Base-by-base conservation (phyloP, 1,140 invertebrate genomes). In the Hesperophylax magnus region DNA sequence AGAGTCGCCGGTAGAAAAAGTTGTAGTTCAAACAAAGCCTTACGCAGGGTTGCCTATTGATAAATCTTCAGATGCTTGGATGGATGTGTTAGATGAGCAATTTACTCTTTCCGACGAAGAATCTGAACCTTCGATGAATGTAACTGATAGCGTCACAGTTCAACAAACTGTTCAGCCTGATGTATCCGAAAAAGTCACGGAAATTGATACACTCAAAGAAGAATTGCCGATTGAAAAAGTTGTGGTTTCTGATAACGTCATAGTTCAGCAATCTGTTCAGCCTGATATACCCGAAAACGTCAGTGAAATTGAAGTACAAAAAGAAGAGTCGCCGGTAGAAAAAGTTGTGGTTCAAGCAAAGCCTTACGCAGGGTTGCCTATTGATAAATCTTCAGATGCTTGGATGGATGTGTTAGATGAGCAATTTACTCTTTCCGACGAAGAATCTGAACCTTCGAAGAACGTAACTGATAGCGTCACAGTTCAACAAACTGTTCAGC, bases 371-470 rank as follows among this genome's bases (percentile, higher is more conserved):
- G 88, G 87, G 60, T 85, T 90, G 58, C 88, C 89, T 52, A 86
- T 91, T 39, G 89, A 92, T 79, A 86, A 89, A 77, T 87, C 89
- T 6, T 87, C 87, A 22, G 89, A 88, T 78, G 84, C 87, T n/a
- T 92, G 90, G 88, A 89, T 92, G 85, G 86, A 88, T 85, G 87
- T 91, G 69, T 81, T 92, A 60, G 91, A 92, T 81, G 89, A 91
- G 84, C 88, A 90, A 60, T 89, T 92, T 79, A 85, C 85, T 18
- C 88, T 91, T 56, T 87, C 87, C 17, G 87, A 89, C 58, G 72
- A 54, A 7, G 72, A 54, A 65, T 17, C 61, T 24, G 24, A 31
- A 65, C 5, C 24, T 18, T 2, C 56, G 0, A 22, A 58, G n/a
- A 58, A 2, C 20, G 56, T 7, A 58, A 18, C n/a, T 8, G 56